Evolutionary conservation across 1,140 invertebrate genomes (phyloP).

Genomic region (Lethrus apterus): DNA sequence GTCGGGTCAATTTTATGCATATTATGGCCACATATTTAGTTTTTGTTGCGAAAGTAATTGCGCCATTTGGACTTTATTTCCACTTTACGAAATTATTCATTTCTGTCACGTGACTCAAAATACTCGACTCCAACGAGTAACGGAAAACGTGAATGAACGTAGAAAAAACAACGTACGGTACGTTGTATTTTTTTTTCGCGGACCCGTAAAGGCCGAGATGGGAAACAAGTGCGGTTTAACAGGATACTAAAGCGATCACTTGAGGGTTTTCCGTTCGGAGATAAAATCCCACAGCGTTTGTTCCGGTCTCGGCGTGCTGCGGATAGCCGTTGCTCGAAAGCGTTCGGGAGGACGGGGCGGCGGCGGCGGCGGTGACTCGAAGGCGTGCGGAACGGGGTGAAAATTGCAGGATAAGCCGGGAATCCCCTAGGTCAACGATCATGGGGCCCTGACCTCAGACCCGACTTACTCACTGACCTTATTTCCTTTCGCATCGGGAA

Average conservation of each 20-base stretch:
- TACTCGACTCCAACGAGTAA: too few relatives aligned
- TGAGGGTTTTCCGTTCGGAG: background rate
- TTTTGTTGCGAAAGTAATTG: too few relatives aligned
- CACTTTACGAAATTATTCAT: too few relatives aligned
- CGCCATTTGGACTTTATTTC: too few relatives aligned
- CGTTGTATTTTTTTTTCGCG: background rate
- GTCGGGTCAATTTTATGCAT: too few relatives aligned
- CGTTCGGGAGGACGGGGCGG: conserved; percentile 4
- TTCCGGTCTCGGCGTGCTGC: too few relatives aligned
- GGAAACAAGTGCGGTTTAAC: background rate
- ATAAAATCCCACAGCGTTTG: conserved; percentile 2
- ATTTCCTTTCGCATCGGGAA: conserved; percentile 19
- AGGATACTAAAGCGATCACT: background rate
- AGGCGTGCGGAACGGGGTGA: conserved; percentile 11
- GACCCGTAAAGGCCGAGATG: background rate
- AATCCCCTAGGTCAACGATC: conserved; percentile 32
- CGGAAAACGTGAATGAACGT: background rate
- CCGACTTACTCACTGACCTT: conserved; percentile 25
- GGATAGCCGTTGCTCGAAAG: too few relatives aligned
- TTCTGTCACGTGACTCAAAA: too few relatives aligned
- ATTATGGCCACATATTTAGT: too few relatives aligned
- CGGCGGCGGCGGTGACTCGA: conserved; percentile 6
- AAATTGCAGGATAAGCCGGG: conserved; percentile 27
- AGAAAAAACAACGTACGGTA: background rate
- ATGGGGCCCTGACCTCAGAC: conserved; percentile 25